A percentile compares a stretch with the other conserved stretches of the same genome.
Conservation (phyloP, 2,888 invertebrate genomes). For the Drosophila mettleri region DNA sequence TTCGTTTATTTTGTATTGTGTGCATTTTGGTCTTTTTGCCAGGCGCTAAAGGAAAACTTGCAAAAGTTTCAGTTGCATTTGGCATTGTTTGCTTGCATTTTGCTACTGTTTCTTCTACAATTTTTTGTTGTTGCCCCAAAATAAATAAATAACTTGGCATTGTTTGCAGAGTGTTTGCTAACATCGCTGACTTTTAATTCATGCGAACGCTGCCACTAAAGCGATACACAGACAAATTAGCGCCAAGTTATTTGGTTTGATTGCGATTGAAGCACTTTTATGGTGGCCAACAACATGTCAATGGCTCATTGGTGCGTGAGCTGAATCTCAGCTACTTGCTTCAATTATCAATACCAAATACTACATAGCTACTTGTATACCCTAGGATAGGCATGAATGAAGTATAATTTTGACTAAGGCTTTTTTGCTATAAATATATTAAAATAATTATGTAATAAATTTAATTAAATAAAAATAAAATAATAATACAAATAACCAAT, state of each 20-base stretch:
- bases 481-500: no score
- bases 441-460: background rate
- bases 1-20: constrained; percentile 41
- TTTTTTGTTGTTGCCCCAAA: constrained; percentile 5
- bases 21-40: constrained; percentile 47
- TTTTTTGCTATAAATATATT: no score
- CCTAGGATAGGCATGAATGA: no score
- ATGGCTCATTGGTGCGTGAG: constrained; percentile 53
- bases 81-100: constrained; percentile 51
- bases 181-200: constrained; percentile 50
- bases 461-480: no score
- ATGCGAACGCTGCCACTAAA: constrained; percentile 29
- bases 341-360: background rate
- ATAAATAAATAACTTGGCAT: constrained; percentile 62
- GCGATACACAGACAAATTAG: constrained; percentile 56
- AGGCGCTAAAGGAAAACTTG: constrained; percentile 34
- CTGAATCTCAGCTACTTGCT: constrained; percentile 35
- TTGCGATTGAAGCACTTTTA: constrained; percentile 52
- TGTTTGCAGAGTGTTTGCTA: constrained; percentile 43
- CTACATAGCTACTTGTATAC: background rate
- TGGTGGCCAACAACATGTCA: constrained; percentile 47
- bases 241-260: constrained; percentile 53
- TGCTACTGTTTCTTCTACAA: background rate
- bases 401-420: no score
- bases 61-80: constrained; percentile 61